These are phyloP conservation scores for Bombus superbus DNA, from an alignment of 1,140 invertebrate species.

Conservation along the genomic window DNA sequence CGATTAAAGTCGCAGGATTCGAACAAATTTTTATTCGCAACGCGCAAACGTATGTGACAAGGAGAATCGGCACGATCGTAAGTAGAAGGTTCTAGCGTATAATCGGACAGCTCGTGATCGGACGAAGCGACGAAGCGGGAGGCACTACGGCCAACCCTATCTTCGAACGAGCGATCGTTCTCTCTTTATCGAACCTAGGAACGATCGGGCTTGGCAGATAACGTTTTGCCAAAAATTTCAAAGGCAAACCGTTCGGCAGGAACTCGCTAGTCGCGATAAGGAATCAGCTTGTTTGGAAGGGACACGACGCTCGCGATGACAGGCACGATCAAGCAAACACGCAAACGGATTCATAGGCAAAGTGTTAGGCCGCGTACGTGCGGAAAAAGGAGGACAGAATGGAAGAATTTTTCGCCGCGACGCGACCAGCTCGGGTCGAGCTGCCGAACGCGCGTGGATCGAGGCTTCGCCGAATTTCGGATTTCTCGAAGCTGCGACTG, in stretches of 20 bases:
- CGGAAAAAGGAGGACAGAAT: too few species aligned
- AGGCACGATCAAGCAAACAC: constrained; percentile 6
- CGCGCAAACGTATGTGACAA: not conserved
- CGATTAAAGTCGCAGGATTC: not conserved
- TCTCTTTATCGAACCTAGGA: too few species aligned
- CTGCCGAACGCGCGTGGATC: not conserved
- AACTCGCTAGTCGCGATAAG: not conserved
- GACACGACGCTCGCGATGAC: not conserved
- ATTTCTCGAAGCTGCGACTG: constrained; percentile 59
- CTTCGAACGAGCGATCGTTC: not conserved
- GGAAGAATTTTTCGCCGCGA: constrained; percentile 10
- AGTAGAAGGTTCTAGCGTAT: constrained; percentile 11
- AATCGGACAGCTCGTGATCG: not conserved
- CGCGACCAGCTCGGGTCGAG: constrained; percentile 15
- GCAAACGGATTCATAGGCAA: not conserved
- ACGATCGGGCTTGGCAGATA: not conserved
- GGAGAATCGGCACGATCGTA: not conserved
- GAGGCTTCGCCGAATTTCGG: constrained; percentile 52
- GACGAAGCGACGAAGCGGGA: not conserved
- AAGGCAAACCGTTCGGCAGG: not conserved
- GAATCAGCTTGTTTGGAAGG: not conserved
- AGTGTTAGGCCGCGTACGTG: not conserved
- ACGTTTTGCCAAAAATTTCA: not conserved
- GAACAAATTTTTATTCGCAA: constrained; percentile 18
- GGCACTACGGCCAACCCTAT: not conserved